phyloP scores from a whole-genome alignment of 2,888 invertebrate genomes.

The Eilema caniola region DNA sequence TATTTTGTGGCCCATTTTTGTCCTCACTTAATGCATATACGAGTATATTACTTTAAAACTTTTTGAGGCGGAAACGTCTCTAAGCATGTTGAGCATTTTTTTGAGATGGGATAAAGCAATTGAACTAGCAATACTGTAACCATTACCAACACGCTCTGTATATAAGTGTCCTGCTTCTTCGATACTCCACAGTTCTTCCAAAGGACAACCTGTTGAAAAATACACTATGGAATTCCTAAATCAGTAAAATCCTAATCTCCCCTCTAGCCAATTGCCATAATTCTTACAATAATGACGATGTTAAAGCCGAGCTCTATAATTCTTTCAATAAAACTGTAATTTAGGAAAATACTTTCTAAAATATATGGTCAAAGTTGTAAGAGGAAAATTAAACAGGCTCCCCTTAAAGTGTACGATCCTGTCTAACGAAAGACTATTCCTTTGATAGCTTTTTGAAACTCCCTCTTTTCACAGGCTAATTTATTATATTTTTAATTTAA shows the following conservation, averaged over 20 bases:
- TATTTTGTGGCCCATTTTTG: too few species aligned
- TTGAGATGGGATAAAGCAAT: too few species aligned
- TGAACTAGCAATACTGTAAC: too few species aligned
- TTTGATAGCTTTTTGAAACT: slow-evolving; percentile 54
- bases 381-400: slow-evolving; percentile 51
- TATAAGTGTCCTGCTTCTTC: too few species aligned
- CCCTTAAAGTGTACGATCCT: slow-evolving; percentile 45
- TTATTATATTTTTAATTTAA: slow-evolving; percentile 53
- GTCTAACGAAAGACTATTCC: slow-evolving; percentile 47
- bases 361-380: slow-evolving; percentile 52
- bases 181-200: too few species aligned
- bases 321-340: slow-evolving; percentile 52
- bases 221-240: slow-evolving; percentile 7
- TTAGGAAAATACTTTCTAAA: slow-evolving; percentile 48
- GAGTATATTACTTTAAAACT: too few species aligned
- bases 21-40: too few species aligned
- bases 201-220: background rate
- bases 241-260: slow-evolving; percentile 15
- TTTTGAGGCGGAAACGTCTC: too few species aligned
- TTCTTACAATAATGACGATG: slow-evolving; percentile 41
- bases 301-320: slow-evolving; percentile 44
- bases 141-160: too few species aligned
- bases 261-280: slow-evolving; percentile 33
- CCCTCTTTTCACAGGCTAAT: slow-evolving; percentile 40
- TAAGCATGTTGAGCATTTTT: too few species aligned